Conservation (phyloP, 2,797 vertebrate species). For the Melanotaenia maccullochi region DNA sequence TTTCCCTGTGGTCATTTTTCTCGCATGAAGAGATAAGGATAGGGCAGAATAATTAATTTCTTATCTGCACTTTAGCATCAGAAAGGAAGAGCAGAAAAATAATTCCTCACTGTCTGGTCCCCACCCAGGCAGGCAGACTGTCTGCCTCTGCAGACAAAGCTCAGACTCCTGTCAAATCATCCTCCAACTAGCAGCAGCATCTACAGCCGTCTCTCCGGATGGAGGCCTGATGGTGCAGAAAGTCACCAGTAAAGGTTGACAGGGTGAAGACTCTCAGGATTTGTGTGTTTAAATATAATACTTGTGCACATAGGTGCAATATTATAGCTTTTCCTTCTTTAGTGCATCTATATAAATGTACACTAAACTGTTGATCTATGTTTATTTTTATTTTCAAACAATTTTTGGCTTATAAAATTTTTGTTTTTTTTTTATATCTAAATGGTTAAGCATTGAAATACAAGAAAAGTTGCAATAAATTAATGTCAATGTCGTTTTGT, state of each 20-base stretch:
- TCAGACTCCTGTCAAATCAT: conserved; percentile 66
- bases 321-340: conserved; percentile 1
- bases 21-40: not conserved
- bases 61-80: not conserved
- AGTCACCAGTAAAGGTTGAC: conserved; percentile 24
- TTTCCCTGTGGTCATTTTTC: not conserved
- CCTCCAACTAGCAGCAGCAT: conserved; percentile 45
- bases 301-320: conserved; percentile 4
- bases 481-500: conserved; percentile 11
- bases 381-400: no score
- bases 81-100: conserved; percentile 5
- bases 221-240: conserved; percentile 23
- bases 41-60: not conserved
- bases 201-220: conserved; percentile 1
- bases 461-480: not conserved
- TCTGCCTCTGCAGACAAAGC: conserved; percentile 58
- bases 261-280: conserved; percentile 17
- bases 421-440: not conserved
- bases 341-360: not conserved
- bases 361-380: no score
- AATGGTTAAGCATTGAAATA: no score
- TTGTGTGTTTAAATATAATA: not conserved
- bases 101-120: conserved; percentile 1
- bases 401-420: no score
- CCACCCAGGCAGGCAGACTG: conserved; percentile 16